These are phyloP conservation scores for Pachypeltis micranthus DNA, from an alignment of 1,140 invertebrate genomes.

Conservation along the genomic window DNA sequence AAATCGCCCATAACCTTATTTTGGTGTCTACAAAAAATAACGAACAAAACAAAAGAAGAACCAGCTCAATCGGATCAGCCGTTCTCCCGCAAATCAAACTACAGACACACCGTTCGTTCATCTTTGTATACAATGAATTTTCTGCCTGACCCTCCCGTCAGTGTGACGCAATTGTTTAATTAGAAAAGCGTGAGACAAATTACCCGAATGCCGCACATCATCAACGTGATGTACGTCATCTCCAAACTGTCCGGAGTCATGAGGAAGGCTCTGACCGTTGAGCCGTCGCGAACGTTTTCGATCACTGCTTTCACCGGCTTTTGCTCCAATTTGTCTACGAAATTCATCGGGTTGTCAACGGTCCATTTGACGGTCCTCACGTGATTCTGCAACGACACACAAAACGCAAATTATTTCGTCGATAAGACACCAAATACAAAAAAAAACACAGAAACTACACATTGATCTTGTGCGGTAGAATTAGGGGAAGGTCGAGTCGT, in stretches of 20 bases:
- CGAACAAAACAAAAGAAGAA: no score
- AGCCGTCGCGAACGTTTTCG: constrained; percentile 93
- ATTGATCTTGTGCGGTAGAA: no score
- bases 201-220: constrained; percentile 85
- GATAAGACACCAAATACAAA: constrained; percentile 6
- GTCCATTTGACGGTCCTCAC: constrained; percentile 78
- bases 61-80: no score
- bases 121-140: no score
- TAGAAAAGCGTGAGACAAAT: no score
- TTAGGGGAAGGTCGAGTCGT: no score
- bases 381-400: constrained; percentile 41
- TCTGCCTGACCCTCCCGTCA: no score
- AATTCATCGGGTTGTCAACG: constrained; percentile 33
- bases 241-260: constrained; percentile 55
- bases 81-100: no score
- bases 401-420: not conserved
- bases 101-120: no score
- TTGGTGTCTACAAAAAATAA: no score
- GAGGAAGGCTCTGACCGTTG: constrained; percentile 80
- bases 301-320: constrained; percentile 79
- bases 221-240: constrained; percentile 64
- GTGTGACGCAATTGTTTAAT: no score
- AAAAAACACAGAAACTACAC: constrained; percentile 2
- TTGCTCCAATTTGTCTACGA: constrained; percentile 57
- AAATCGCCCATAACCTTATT: no score